phyloP scores from a whole-genome alignment of 2,797 vertebrate genomes.

The Periophthalmus magnuspinnatus region DNA sequence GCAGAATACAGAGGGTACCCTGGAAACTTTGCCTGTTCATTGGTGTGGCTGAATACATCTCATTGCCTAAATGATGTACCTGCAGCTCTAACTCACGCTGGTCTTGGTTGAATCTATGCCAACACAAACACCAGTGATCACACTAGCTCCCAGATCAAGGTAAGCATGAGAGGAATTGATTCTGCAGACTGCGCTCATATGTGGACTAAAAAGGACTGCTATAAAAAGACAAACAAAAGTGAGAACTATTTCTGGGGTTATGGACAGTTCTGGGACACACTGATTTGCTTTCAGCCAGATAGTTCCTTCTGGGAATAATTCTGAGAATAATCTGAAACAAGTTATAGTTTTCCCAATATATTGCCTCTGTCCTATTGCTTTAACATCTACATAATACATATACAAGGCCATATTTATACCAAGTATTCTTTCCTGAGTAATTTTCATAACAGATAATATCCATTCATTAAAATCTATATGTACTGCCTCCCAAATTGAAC shows the following conservation, averaged over 20 bases:
- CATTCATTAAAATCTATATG: neutral
- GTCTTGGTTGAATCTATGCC: constrained; percentile 31
- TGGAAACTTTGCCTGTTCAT: neutral
- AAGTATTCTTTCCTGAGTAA: constrained; percentile 8
- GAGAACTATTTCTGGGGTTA: constrained; percentile 13
- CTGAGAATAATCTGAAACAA: neutral
- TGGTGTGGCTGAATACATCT: neutral
- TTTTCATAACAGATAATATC: neutral
- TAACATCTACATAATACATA: neutral
- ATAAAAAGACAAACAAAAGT: constrained; percentile 12
- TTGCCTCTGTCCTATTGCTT: constrained; percentile 6
- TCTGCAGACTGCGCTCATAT: constrained; percentile 21
- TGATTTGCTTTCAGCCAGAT: constrained; percentile 3
- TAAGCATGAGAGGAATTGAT: constrained; percentile 31
- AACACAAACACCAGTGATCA: constrained; percentile 41
- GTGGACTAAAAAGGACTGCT: constrained; percentile 18
- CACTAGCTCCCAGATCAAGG: constrained; percentile 47
- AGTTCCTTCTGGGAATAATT: neutral
- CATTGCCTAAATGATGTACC: neutral
- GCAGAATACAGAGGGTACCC: neutral
- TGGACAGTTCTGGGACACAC: constrained; percentile 15
- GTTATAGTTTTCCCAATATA: neutral
- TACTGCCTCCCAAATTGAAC: neutral
- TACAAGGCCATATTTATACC: neutral
- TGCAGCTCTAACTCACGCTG: constrained; percentile 7